Evolutionary conservation across 2,888 invertebrate species (phyloP).

Genomic region (Xanthorhoe spadicearia): DNA sequence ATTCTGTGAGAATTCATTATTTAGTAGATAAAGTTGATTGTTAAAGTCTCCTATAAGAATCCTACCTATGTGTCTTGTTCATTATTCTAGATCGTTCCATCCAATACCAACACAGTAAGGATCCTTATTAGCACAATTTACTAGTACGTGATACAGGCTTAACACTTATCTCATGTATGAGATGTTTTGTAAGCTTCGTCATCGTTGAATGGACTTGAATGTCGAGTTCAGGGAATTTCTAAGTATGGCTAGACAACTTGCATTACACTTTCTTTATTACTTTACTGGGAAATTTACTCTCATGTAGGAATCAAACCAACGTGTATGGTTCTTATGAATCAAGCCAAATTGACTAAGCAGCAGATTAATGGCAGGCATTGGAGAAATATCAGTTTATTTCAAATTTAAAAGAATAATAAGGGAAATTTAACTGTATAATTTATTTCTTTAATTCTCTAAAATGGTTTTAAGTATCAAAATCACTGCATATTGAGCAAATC

Average conservation of each 20-base stretch:
- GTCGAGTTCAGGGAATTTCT: not conserved
- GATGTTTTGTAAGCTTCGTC: conserved; percentile 4
- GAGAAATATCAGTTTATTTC: too few relatives aligned
- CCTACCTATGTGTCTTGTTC: not conserved
- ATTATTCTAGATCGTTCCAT: conserved; percentile 7
- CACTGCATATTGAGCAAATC: conserved; percentile 2
- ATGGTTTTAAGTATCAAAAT: not conserved
- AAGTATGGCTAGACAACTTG: not conserved
- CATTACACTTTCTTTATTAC: not conserved
- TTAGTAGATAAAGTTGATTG: too few relatives aligned
- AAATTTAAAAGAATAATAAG: too few relatives aligned
- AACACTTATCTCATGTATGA: not conserved
- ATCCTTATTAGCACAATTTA: conserved; percentile 10
- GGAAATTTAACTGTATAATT: too few relatives aligned
- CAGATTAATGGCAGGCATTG: too few relatives aligned
- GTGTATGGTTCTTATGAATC: too few relatives aligned
- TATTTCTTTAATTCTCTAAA: too few relatives aligned
- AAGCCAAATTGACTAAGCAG: too few relatives aligned
- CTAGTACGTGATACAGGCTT: not conserved
- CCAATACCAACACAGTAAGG: not conserved
- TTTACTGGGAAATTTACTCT: not conserved
- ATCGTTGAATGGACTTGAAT: conserved; percentile 5
- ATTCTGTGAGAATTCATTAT: too few relatives aligned
- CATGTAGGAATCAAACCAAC: too few relatives aligned
- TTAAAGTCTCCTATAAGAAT: too few relatives aligned